A percentile compares a stretch with the other conserved stretches of the same genome.
Evolutionary conservation across 2,797 vertebrate species (phyloP).

Genomic region (Amblyopsis hoosieri): DNA sequence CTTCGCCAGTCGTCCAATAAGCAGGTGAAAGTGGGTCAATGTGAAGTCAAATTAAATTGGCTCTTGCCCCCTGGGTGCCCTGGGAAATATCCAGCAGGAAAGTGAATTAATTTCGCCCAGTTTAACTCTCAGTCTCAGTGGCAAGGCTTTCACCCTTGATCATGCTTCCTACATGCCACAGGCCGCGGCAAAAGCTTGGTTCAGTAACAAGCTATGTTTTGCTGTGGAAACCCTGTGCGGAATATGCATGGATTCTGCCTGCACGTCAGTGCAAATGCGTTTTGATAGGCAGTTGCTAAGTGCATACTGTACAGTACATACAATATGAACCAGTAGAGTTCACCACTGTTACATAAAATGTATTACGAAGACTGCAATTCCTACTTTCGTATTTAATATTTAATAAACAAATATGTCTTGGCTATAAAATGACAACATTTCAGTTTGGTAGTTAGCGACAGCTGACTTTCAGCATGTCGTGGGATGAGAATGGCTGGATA

Average conservation of each 20-base stretch:
- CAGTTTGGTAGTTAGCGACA: slow-evolving; percentile 21
- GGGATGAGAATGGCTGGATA: slow-evolving; percentile 23
- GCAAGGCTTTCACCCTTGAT: slow-evolving; percentile 67
- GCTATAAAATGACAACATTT: slow-evolving; percentile 2
- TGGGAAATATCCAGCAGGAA: slow-evolving; percentile 79
- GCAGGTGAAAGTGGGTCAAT: slow-evolving; percentile 78
- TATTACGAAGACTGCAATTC: too few species aligned
- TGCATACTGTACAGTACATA: background rate
- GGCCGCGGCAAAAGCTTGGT: slow-evolving; percentile 23
- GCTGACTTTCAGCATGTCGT: slow-evolving; percentile 22
- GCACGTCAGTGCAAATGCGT: slow-evolving; percentile 8
- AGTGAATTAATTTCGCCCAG: slow-evolving; percentile 80
- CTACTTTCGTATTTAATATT: background rate
- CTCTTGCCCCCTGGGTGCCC: slow-evolving; percentile 77
- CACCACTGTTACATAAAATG: background rate
- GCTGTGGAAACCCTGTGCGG: slow-evolving; percentile 26
- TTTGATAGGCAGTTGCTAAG: slow-evolving; percentile 6
- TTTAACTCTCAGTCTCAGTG: slow-evolving; percentile 73
- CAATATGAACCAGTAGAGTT: slow-evolving; percentile 1
- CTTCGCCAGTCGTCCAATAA: slow-evolving; percentile 55
- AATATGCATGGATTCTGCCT: slow-evolving; percentile 31
- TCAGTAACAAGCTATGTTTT: slow-evolving; percentile 43
- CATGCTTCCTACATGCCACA: slow-evolving; percentile 64
- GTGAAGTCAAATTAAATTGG: slow-evolving; percentile 80
- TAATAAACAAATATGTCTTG: background rate